phyloP scores from a whole-genome alignment of 2,888 invertebrate genomes.

The Lithophane leautieri region DNA sequence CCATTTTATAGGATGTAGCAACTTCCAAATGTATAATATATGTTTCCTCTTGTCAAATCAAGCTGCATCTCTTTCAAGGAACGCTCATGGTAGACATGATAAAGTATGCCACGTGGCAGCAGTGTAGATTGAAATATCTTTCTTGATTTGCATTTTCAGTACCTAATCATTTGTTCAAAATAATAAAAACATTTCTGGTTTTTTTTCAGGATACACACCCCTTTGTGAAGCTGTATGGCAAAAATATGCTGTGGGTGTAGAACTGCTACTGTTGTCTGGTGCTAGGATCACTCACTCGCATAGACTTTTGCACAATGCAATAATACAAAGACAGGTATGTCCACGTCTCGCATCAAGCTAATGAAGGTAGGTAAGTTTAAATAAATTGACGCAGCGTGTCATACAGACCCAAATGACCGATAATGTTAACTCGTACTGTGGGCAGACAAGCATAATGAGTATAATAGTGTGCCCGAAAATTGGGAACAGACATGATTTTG shows the following conservation, averaged over 20 bases:
- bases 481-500: background rate
- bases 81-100: background rate
- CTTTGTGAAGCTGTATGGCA: conserved; percentile 93
- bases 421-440: conserved; percentile 5
- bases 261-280: conserved; percentile 91
- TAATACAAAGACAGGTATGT: conserved; percentile 90
- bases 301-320: conserved; percentile 92
- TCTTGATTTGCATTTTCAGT: background rate
- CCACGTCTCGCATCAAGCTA: background rate
- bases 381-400: background rate
- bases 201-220: conserved; percentile 91
- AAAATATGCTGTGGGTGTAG: conserved; percentile 90
- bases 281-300: conserved; percentile 93
- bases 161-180: background rate
- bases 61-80: background rate
- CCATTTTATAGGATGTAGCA: background rate
- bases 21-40: background rate
- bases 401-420: background rate
- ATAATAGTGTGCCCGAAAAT: background rate
- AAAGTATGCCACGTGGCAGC: background rate
- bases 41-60: background rate
- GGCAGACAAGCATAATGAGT: background rate
- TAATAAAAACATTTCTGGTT: background rate
- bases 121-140: background rate
- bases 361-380: background rate